Conservation (phyloP, 92 coral and sea anemone genomes). For the Epizoanthus stellaris region DNA sequence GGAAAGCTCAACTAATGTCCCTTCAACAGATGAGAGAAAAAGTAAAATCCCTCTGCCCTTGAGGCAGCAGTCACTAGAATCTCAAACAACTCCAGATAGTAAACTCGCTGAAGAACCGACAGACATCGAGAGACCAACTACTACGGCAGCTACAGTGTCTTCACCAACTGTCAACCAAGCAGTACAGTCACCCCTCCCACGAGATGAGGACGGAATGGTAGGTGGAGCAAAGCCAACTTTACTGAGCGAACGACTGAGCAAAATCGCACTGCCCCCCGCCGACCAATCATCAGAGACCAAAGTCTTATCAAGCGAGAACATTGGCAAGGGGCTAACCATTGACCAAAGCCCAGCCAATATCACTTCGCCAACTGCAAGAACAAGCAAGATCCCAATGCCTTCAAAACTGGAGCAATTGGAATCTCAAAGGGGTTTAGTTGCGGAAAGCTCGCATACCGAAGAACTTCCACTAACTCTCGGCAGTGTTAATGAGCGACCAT, state of each 20-base stretch:
- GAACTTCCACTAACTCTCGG: neutral
- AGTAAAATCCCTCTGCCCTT: constrained; percentile 24
- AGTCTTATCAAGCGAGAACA: neutral
- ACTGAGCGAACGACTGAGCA: neutral
- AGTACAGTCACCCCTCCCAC: neutral
- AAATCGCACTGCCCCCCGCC: neutral
- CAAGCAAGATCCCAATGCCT: constrained; percentile 9
- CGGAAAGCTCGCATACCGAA: neutral
- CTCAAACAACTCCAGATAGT: neutral
- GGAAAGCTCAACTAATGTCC: neutral
- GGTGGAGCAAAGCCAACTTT: neutral
- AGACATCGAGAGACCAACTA: neutral
- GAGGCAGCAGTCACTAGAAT: neutral
- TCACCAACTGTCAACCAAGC: neutral
- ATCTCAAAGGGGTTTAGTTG: neutral
- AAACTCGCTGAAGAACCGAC: neutral
- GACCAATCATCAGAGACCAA: neutral
- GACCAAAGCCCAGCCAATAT: neutral
- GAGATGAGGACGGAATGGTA: neutral
- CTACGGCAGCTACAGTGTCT: neutral
- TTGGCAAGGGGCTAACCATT: neutral
- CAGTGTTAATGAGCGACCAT: no score
- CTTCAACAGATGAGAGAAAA: constrained; percentile 19
- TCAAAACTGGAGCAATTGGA: constrained; percentile 5
- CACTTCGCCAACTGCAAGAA: neutral